phyloP scores from a whole-genome alignment of 2,888 invertebrate species.

The Abscondita cerata region DNA sequence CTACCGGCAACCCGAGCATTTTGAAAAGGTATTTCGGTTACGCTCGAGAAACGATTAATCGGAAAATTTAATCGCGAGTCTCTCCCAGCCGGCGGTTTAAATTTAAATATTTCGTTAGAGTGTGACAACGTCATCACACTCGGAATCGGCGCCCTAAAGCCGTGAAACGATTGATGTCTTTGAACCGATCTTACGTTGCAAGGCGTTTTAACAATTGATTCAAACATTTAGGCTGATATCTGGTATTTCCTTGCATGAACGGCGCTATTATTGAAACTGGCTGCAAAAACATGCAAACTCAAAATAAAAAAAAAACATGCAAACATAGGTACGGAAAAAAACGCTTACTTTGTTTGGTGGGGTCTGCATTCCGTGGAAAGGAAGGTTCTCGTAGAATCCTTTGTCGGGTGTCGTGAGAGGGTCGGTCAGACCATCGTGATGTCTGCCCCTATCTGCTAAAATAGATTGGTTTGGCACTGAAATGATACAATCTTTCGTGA shows the following conservation, averaged over 20 bases:
- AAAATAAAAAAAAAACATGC: conserved; percentile 52
- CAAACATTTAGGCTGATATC: conserved; percentile 34
- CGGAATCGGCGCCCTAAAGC: conserved; percentile 42
- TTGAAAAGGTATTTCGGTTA: conserved; percentile 6
- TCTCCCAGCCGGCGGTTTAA: not conserved
- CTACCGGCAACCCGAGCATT: conserved; percentile 45
- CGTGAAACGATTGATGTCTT: conserved; percentile 57
- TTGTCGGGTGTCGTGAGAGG: conserved; percentile 81
- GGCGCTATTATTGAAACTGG: conserved; percentile 68
- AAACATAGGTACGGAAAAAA: conserved; percentile 40
- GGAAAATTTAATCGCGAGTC: not conserved
- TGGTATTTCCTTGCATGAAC: conserved; percentile 50
- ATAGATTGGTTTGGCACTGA: conserved; percentile 61
- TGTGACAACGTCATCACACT: not conserved
- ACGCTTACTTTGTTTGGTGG: conserved; percentile 89
- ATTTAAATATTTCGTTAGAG: conserved; percentile 15
- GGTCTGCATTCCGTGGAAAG: conserved; percentile 93
- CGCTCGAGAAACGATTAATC: conserved; percentile 1
- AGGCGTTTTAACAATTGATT: not conserved
- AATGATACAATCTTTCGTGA: not conserved
- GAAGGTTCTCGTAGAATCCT: conserved; percentile 92
- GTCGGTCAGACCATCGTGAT: conserved; percentile 61
- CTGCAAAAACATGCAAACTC: conserved; percentile 61
- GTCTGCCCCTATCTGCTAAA: conserved; percentile 62
- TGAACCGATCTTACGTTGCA: conserved; percentile 44